These are phyloP conservation scores for Gymnothorax reevesii DNA, from an alignment of 2,797 vertebrate species.

Conservation along the genomic window DNA sequence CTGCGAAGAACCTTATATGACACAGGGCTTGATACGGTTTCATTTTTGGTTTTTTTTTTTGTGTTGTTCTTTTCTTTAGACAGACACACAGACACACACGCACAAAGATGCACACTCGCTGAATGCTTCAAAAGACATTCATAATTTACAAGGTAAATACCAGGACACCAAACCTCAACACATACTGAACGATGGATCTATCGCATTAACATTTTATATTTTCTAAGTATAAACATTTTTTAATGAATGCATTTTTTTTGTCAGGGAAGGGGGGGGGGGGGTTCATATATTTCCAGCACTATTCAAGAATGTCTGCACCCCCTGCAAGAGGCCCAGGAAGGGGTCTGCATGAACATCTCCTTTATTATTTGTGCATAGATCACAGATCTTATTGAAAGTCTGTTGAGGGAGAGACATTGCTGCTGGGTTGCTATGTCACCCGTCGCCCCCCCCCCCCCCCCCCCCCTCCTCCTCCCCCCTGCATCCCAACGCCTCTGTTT, in stretches of 20 bases:
- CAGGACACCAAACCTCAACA: not conserved
- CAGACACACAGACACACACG: not conserved
- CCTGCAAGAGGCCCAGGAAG: not conserved
- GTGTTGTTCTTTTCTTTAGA: no score
- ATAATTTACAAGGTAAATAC: not conserved
- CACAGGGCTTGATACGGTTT: no score
- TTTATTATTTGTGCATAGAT: conserved; percentile 51
- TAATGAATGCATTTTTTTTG: not conserved
- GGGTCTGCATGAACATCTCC: not conserved
- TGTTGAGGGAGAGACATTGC: conserved; percentile 54
- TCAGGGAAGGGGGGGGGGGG: no score
- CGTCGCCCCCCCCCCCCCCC: conserved; percentile 24
- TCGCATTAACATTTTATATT: not conserved
- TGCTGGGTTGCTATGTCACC: conserved; percentile 58
- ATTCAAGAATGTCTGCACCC: not conserved
- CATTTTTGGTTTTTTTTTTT: not conserved
- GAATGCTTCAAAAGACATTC: no score
- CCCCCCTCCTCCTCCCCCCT: conserved; percentile 12
- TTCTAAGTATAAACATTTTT: no score
- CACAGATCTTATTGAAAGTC: conserved; percentile 54
- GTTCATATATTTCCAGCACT: not conserved
- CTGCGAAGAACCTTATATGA: not conserved
- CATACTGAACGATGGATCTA: not conserved
- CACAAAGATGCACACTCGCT: not conserved
- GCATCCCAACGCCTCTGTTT: conserved; percentile 25